Base-by-base conservation (phyloP, 2,797 vertebrate species). In the Melanotaenia nigrans region DNA sequence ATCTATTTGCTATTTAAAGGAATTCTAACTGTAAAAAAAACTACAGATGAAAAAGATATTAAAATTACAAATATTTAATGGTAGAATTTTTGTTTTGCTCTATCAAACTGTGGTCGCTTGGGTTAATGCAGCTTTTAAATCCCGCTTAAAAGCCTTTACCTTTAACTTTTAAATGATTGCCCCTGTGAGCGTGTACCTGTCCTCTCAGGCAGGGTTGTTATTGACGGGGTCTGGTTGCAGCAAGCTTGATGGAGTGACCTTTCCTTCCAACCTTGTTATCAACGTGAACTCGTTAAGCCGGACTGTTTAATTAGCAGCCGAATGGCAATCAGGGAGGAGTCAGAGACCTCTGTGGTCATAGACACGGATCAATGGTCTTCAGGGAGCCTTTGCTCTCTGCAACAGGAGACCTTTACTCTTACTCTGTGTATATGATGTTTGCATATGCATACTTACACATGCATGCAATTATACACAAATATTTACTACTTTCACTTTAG, bases 271-370 rank as follows among this genome's bases (percentile, higher is more conserved):
- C 86, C 90, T 91, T 75, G 88, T 92, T 91, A 90, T 78, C 82
- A 66, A 68, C 18, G 67, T 30, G 72, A 84, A 78, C 85, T 89
- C 85, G 79, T 93, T 91, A 91, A 87, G 75, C 71, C 45, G 59
- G 78, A 68, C 86, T 87, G 89, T 91, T 92, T 92, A 91, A 93
- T 92, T 93, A 92, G 89, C 85, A 65, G 82, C 8, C 38, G 78
- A 73, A 72, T 74, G 78, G 78, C 84, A 87, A 90, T 87, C 82
- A 84, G 85, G 85, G 82, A 85, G 79, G 82, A 88, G 85, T 28
- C 42, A 3, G 65, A 65, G 84, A 75, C 65, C 81, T 85, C 80
- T 33, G 66, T 73, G 83, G 77, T 77, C 81, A 56, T 20, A 61
- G 83, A 86, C 81, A 87, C 33, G 87, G 89, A 91, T 93, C 89